Percentiles rank a stretch among this genome's conserved stretches.
These are phyloP conservation scores for Stercorarius parasiticus DNA, from an alignment of 2,113 vertebrate species.

Conservation along the genomic window DNA sequence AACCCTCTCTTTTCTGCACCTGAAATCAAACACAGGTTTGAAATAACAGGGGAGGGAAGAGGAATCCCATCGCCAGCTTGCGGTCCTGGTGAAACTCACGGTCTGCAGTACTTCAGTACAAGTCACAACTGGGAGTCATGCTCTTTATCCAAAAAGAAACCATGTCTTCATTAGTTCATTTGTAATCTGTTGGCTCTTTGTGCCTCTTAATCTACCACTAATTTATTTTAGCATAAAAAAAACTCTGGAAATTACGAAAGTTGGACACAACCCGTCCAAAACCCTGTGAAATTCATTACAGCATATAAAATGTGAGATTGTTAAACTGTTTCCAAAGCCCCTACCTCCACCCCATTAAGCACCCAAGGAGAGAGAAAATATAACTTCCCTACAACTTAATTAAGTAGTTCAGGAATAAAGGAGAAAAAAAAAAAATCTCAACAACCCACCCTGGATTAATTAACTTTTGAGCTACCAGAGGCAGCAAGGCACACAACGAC, in stretches of 20 bases:
- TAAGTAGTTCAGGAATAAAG: not conserved
- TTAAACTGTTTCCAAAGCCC: constrained; percentile 35
- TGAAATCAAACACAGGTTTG: constrained; percentile 68
- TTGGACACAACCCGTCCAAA: constrained; percentile 31
- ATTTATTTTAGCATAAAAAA: constrained; percentile 51
- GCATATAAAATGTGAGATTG: constrained; percentile 42
- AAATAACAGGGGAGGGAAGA: constrained; percentile 10
- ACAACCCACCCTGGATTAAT: not conserved
- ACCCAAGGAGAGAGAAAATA: constrained; percentile 46
- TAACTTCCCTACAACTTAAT: constrained; percentile 19
- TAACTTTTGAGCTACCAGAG: not conserved
- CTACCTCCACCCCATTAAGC: constrained; percentile 42
- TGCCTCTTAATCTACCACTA: constrained; percentile 1
- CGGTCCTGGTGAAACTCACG: not conserved
- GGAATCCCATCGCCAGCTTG: not conserved
- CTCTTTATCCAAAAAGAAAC: constrained; percentile 27
- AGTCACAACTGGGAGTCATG: not conserved
- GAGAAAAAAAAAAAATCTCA: not conserved
- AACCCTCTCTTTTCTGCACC: constrained; percentile 67
- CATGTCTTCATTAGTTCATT: constrained; percentile 10
- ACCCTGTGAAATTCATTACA: constrained; percentile 63
- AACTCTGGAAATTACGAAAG: constrained; percentile 38
- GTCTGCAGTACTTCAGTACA: not conserved
- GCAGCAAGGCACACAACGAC: not conserved
- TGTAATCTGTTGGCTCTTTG: constrained; percentile 28